Conservation (phyloP, 1,140 invertebrate species). For the Adelges cooleyi region DNA sequence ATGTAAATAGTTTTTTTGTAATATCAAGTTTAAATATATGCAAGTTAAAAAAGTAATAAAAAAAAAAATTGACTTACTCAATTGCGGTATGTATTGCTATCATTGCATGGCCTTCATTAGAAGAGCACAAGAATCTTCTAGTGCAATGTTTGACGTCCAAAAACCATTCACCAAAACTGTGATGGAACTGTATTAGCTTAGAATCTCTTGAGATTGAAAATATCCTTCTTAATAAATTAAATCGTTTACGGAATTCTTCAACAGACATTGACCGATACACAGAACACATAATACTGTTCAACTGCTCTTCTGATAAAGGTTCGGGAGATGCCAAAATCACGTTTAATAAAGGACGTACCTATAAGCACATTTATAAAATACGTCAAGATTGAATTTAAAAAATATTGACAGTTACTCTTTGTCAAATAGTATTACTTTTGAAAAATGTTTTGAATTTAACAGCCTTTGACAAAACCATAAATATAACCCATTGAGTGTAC, state of each 20-base stretch:
- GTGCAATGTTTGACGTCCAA: conserved; percentile 94
- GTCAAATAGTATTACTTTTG: conserved; percentile 43
- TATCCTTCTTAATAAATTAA: conserved; percentile 67
- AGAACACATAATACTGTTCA: conserved; percentile 70
- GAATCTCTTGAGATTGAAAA: conserved; percentile 46
- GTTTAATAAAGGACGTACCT: conserved; percentile 68
- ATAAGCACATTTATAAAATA: neutral
- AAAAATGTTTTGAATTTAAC: conserved; percentile 77
- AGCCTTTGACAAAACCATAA: conserved; percentile 87
- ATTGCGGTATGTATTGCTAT: conserved; percentile 72
- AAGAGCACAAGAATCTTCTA: conserved; percentile 80
- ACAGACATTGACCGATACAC: conserved; percentile 64
- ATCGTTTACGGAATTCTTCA: conserved; percentile 72
- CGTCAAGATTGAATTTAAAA: neutral
- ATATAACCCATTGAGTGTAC: conserved; percentile 87
- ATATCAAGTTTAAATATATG: too few species aligned
- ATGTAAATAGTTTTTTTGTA: too few species aligned
- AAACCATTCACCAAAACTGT: conserved; percentile 88
- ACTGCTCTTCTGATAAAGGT: conserved; percentile 65
- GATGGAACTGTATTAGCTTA: conserved; percentile 65
- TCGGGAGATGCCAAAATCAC: conserved; percentile 75
- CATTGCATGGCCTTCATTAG: conserved; percentile 76
- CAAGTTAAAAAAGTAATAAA: too few species aligned
- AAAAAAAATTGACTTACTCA: conserved; percentile 32
- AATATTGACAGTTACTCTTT: neutral